Evolutionary conservation across 2,113 vertebrate genomes (phyloP).

Genomic region (Notothenia coriiceps): DNA sequence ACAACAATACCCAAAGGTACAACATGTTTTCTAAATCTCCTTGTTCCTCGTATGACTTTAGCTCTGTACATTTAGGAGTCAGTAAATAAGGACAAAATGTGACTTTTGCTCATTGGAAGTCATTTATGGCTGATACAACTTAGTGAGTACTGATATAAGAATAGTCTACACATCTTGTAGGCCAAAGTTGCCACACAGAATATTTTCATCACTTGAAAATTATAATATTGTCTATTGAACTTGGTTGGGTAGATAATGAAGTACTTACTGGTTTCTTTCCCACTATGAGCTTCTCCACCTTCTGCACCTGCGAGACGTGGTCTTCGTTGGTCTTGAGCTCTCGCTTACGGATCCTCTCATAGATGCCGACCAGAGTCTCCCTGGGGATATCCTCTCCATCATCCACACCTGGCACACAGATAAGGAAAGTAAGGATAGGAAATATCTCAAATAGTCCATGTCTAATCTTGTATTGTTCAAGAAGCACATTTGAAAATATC

Average conservation of each 20-base stretch:
- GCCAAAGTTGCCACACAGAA: background rate
- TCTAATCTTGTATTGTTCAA: background rate
- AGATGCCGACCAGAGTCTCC: conserved; percentile 95
- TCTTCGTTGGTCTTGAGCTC: conserved; percentile 98
- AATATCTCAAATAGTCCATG: background rate
- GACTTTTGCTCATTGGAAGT: background rate
- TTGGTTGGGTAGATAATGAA: background rate
- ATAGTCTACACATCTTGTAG: background rate
- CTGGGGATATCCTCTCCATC: conserved; percentile 97
- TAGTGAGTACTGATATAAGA: background rate
- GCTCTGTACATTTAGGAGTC: background rate
- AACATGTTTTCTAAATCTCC: background rate
- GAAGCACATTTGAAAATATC: background rate
- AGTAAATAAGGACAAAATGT: background rate
- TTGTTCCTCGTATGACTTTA: background rate
- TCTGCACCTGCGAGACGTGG: conserved; percentile 98
- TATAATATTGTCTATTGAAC: background rate
- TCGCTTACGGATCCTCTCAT: conserved; percentile 96
- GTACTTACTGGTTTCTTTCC: conserved; percentile 96
- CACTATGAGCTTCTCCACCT: conserved; percentile 98
- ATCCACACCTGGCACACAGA: conserved; percentile 89
- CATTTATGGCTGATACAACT: background rate
- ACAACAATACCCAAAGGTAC: conserved; percentile 11
- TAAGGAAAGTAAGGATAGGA: background rate
- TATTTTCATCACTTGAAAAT: conserved; percentile 7